phyloP scores from a whole-genome alignment of 2,888 invertebrate genomes.

The Lampropteryx suffumata region DNA sequence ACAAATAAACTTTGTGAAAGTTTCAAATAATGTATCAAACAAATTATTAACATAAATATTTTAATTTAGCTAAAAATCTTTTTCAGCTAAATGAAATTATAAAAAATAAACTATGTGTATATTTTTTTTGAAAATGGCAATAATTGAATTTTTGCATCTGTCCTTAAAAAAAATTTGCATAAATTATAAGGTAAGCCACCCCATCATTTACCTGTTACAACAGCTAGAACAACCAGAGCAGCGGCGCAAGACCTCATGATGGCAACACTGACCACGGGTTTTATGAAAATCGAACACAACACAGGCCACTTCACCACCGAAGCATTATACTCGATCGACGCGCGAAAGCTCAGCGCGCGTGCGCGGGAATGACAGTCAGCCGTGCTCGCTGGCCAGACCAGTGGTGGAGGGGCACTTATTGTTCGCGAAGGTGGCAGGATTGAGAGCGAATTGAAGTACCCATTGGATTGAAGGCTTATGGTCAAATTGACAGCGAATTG shows the following conservation, averaged over 20 bases:
- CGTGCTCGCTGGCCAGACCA: constrained; percentile 18
- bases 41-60: too few relatives aligned
- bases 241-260: constrained; percentile 71
- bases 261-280: constrained; percentile 56
- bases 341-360: constrained; percentile 75
- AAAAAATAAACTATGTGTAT: too few relatives aligned
- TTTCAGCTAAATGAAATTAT: too few relatives aligned
- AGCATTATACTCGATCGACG: constrained; percentile 65
- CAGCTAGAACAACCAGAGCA: constrained; percentile 62
- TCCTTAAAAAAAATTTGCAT: background rate
- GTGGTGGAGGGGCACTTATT: constrained; percentile 19
- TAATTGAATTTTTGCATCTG: too few relatives aligned
- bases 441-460: constrained; percentile 14
- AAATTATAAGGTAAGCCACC: background rate
- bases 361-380: constrained; percentile 54
- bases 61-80: too few relatives aligned
- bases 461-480: constrained; percentile 16
- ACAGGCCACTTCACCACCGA: constrained; percentile 75
- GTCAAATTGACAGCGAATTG: constrained; percentile 36
- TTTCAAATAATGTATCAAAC: background rate
- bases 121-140: too few relatives aligned
- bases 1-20: constrained; percentile 2
- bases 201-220: constrained; percentile 62
- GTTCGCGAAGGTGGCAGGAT: constrained; percentile 15
- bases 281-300: constrained; percentile 61